Evolutionary conservation across 2,888 invertebrate species (phyloP), one percentile per base, ranked within the genome.

Genomic region (Acrocyrtus sp.): DNA sequence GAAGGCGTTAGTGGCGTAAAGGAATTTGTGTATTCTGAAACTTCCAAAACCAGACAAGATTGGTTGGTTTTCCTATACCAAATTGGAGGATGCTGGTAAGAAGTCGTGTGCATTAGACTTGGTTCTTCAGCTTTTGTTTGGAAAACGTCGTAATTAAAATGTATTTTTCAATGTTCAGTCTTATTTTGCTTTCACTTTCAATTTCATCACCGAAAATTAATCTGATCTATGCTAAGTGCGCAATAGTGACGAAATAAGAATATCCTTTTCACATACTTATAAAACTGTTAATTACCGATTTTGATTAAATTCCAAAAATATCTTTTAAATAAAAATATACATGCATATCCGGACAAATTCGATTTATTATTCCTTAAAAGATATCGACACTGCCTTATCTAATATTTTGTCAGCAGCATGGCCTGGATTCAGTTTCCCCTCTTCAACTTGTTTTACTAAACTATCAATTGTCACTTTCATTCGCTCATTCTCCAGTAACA

Each of bases 381-480:
- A 45, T 29, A 27, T 58, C 10, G 60, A n/a, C n/a, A n/a, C n/a
- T n/a, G n/a, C 67, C 21, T 22, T 29, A 3, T 68, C 60, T 43
- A 77, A n/a, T 22, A 79, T 78, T 65, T 70, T 53, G 58, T 81
- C 81, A 1, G 81, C 70, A 5, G 79, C 81, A 48, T 66, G 72
- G 0, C 81, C 81, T 12, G 81, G 81, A 54, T 66, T 74, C 1
- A 76, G 12, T n/a, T 43, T 62, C 3, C 79, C 81, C 2, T 73
- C 17, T 24, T 72, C 56, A 3, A 81, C 81, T 58, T 74, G 53
- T 3, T 63, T 43, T 4, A 76, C 50, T 12, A 81, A 39, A 3
- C 57, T 15, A 2, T 73, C 54, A 1, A 76, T 75, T 8, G 53
- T 29, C 3, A 34, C 15, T 63, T 75, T 70, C 17, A 81, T 57